These are phyloP conservation scores for Peromyscus californicus DNA, from an alignment of 2,113 vertebrate species.

Conservation along the genomic window DNA sequence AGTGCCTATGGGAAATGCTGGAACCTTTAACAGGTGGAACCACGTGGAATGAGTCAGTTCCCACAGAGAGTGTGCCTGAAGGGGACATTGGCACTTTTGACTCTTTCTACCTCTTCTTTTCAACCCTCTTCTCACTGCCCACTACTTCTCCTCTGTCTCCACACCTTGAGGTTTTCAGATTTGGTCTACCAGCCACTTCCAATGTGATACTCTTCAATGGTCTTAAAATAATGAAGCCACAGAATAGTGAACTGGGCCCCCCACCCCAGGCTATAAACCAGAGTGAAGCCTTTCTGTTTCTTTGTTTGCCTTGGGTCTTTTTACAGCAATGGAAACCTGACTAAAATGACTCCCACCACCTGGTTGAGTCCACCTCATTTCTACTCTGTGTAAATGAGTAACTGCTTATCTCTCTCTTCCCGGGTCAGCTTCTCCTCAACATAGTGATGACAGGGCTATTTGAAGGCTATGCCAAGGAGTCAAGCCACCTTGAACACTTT, in stretches of 20 bases:
- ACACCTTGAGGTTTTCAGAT: neutral
- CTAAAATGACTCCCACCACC: too few species aligned
- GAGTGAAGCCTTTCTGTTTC: neutral
- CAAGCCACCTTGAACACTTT: neutral
- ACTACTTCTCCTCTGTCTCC: neutral
- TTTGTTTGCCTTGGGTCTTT: neutral
- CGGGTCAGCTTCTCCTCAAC: neutral
- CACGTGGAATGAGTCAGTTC: neutral
- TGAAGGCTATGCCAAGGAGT: neutral
- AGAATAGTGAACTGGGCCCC: too few species aligned
- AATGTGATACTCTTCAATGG: too few species aligned
- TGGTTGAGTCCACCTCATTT: neutral
- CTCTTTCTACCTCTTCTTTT: neutral
- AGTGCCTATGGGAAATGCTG: neutral
- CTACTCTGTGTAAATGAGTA: neutral
- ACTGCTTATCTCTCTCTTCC: neutral
- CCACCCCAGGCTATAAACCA: neutral
- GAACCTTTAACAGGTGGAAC: neutral
- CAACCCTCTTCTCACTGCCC: neutral
- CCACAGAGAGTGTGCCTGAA: neutral
- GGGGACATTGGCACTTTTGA: neutral
- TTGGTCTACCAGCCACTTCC: neutral
- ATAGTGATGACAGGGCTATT: neutral
- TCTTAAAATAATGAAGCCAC: neutral
- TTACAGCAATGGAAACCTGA: neutral